These are phyloP conservation scores for Euphysa ruthae DNA, from an alignment of 30 jellyfish, hydroid and myxozoan genomes.

Conservation along the genomic window DNA sequence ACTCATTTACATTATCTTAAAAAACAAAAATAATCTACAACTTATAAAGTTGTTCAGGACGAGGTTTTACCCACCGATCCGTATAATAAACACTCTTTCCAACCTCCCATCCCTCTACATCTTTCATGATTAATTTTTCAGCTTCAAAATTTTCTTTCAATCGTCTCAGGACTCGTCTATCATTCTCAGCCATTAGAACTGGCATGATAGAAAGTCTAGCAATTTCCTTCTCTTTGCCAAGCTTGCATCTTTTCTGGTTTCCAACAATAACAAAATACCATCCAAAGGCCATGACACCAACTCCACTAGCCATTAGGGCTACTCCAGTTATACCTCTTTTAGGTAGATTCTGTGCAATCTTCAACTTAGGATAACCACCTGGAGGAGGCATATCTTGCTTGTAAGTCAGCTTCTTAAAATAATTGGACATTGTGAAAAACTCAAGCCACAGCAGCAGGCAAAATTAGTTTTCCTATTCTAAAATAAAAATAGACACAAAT, in stretches of 20 bases:
- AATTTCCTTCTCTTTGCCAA: constrained; percentile 51
- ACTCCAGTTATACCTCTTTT: constrained; percentile 90
- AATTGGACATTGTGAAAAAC: constrained; percentile 92
- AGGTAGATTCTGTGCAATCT: constrained; percentile 59
- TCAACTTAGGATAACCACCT: constrained; percentile 80
- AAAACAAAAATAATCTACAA: constrained; percentile 8
- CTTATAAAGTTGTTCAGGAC: constrained; percentile 42
- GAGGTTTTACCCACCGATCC: constrained; percentile 92
- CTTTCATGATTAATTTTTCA: constrained; percentile 89
- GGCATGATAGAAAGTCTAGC: constrained; percentile 84
- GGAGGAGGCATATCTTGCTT: constrained; percentile 98
- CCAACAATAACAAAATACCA: constrained; percentile 41
- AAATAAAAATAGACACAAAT: too few relatives aligned
- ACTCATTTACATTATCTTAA: too few relatives aligned
- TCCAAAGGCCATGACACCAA: constrained; percentile 72
- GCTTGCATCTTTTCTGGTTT: constrained; percentile 58
- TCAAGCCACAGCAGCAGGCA: too few relatives aligned
- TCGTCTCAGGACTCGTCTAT: constrained; percentile 40
- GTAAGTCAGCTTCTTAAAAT: constrained; percentile 52
- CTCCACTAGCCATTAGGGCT: constrained; percentile 67
- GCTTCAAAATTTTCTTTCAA: constrained; percentile 70
- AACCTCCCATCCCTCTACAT: constrained; percentile 92
- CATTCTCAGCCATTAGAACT: constrained; percentile 79
- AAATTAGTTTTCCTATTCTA: too few relatives aligned
- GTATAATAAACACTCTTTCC: constrained; percentile 81